Evolutionary conservation across 2,113 vertebrate genomes (phyloP).

Genomic region (Nycticryphes semicollaris): DNA sequence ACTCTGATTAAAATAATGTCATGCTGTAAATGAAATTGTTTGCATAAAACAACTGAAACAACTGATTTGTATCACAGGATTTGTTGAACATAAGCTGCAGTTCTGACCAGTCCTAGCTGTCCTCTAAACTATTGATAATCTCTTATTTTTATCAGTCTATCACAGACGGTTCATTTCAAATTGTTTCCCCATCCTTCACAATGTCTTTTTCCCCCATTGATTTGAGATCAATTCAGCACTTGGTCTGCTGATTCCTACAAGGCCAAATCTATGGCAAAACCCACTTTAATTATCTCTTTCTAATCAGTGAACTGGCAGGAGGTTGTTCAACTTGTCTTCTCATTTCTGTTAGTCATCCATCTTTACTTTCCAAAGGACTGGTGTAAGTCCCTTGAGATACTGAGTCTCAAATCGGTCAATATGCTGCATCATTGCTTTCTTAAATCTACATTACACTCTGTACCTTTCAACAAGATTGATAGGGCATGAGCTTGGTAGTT

Average conservation of each 20-base stretch:
- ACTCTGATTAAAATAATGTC: neutral
- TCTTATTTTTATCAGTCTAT: neutral
- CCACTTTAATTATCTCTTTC: conserved; percentile 40
- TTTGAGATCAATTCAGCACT: conserved; percentile 13
- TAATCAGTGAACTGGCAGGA: conserved; percentile 41
- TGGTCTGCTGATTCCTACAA: neutral
- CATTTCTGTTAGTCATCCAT: conserved; percentile 23
- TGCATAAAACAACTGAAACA: neutral
- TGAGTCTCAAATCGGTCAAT: conserved; percentile 29
- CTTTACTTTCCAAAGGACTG: conserved; percentile 21
- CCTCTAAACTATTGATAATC: neutral
- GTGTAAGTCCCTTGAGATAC: neutral
- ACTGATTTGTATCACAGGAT: neutral
- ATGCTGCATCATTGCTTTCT: conserved; percentile 5
- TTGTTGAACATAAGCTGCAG: neutral
- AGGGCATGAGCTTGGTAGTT: neutral
- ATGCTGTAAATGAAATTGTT: neutral
- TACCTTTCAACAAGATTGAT: conserved; percentile 43
- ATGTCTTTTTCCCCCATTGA: conserved; percentile 7
- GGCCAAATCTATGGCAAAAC: neutral
- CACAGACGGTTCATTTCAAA: neutral
- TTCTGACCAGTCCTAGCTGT: neutral
- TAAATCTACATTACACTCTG: neutral
- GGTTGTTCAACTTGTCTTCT: conserved; percentile 37
- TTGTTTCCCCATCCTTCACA: conserved; percentile 14